Conservation (phyloP, 2,888 invertebrate species). For the Limulus polyphemus region DNA sequence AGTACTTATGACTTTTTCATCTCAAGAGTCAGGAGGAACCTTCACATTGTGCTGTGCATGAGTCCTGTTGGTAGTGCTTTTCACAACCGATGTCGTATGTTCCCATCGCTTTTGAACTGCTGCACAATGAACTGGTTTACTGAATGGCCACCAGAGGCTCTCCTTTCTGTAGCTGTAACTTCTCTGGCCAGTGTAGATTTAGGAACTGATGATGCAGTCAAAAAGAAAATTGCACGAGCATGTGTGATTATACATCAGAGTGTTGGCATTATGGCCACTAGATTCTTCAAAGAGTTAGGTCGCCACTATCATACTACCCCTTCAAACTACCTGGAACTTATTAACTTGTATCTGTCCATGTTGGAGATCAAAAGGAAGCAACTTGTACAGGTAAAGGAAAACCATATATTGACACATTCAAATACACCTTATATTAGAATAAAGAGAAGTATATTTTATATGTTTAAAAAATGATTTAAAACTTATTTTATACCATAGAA, state of each 20-base stretch:
- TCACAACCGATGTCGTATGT: conserved; percentile 45
- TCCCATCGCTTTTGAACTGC: conserved; percentile 39
- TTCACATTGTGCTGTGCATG: conserved; percentile 80
- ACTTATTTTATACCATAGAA: no score
- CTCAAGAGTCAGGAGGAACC: conserved; percentile 62
- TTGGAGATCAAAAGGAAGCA: no score
- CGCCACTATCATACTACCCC: no score
- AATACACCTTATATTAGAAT: no score
- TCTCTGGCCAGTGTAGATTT: conserved; percentile 49
- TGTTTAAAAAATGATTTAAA: no score
- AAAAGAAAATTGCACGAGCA: conserved; percentile 46
- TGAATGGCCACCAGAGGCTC: conserved; percentile 78
- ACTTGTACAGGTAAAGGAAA: no score
- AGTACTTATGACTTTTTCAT: conserved; percentile 74
- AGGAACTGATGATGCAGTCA: conserved; percentile 41
- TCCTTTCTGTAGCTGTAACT: conserved; percentile 65
- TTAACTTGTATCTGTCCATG: no score
- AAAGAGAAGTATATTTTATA: no score
- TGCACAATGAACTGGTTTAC: conserved; percentile 44
- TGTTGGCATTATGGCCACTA: conserved; percentile 61
- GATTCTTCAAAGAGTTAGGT: conserved; percentile 67
- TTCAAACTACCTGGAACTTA: no score
- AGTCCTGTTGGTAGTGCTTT: conserved; percentile 81
- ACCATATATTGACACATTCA: no score
- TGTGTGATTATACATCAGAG: conserved; percentile 65